Percentiles rank a stretch among this genome's conserved stretches.
Evolutionary conservation across 2,888 invertebrate species (phyloP).

Genomic region (Drosophila anomalipes): DNA sequence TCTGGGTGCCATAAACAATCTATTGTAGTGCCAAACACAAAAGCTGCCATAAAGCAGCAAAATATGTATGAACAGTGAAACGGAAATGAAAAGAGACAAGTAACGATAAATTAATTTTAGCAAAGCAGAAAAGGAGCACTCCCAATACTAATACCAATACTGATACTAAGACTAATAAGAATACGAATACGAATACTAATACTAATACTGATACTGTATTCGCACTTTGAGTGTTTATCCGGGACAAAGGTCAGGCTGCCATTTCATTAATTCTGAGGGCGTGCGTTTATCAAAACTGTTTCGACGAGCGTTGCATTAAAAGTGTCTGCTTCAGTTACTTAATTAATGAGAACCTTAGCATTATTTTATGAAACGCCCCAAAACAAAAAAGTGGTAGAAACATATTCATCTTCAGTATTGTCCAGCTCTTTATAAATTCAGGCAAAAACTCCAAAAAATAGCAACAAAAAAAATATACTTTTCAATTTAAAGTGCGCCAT

Average conservation of each 20-base stretch:
- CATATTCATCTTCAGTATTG: background rate
- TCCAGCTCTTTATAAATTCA: background rate
- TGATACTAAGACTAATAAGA: background rate
- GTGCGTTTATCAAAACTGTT: slow-evolving; percentile 65
- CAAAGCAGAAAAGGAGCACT: slow-evolving; percentile 21
- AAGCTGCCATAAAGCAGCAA: slow-evolving; percentile 21
- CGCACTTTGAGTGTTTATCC: slow-evolving; percentile 4
- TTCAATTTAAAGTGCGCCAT: background rate
- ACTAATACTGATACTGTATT: background rate
- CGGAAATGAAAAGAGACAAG: slow-evolving; percentile 27
- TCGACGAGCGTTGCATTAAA: slow-evolving; percentile 54
- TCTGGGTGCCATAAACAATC: background rate
- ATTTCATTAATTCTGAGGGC: slow-evolving; percentile 70
- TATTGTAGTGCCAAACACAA: slow-evolving; percentile 12
- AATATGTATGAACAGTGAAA: slow-evolving; percentile 9
- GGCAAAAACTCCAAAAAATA: background rate
- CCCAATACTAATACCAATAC: slow-evolving; percentile 9
- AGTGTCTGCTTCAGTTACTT: slow-evolving; percentile 58
- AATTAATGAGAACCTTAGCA: slow-evolving; percentile 62
- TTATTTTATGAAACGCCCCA: slow-evolving; percentile 33
- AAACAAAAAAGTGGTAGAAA: background rate
- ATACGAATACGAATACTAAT: background rate
- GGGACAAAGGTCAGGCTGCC: slow-evolving; percentile 30
- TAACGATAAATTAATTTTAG: slow-evolving; percentile 67
- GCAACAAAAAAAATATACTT: too few species aligned